Conservation (phyloP, 2,113 vertebrate genomes). For the Phaetusa simplex region DNA sequence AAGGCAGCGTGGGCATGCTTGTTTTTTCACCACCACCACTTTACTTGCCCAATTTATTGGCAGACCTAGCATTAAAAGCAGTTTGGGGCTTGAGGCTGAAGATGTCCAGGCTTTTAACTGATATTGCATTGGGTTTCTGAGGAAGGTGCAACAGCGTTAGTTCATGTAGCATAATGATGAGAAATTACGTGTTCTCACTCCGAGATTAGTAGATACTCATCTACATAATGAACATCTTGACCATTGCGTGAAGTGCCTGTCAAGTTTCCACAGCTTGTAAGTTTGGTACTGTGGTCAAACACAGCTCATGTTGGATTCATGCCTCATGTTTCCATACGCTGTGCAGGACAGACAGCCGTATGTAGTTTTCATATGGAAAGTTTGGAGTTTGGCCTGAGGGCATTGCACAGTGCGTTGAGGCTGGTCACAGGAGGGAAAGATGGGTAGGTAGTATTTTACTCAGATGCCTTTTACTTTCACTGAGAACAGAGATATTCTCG, state of each 20-base stretch:
- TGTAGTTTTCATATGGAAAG: background rate
- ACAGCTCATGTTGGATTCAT: background rate
- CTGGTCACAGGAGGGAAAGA: background rate
- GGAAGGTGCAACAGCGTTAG: background rate
- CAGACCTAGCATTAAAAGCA: background rate
- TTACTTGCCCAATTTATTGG: background rate
- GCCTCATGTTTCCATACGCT: background rate
- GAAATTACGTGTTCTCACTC: background rate
- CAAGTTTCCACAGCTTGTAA: background rate
- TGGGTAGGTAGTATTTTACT: background rate
- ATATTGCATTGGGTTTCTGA: background rate
- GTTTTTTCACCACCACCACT: background rate
- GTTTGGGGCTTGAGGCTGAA: background rate
- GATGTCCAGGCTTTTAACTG: background rate
- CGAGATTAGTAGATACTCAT: background rate
- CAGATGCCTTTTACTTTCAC: background rate
- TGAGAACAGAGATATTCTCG: background rate
- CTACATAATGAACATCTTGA: background rate
- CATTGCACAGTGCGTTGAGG: background rate
- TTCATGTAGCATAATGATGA: background rate
- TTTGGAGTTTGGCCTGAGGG: background rate
- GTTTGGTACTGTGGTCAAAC: background rate
- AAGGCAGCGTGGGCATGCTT: background rate
- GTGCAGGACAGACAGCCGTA: background rate
- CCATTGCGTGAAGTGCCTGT: background rate